Conservation (phyloP, 2,113 vertebrate species). For the Hemiscyllium ocellatum region DNA sequence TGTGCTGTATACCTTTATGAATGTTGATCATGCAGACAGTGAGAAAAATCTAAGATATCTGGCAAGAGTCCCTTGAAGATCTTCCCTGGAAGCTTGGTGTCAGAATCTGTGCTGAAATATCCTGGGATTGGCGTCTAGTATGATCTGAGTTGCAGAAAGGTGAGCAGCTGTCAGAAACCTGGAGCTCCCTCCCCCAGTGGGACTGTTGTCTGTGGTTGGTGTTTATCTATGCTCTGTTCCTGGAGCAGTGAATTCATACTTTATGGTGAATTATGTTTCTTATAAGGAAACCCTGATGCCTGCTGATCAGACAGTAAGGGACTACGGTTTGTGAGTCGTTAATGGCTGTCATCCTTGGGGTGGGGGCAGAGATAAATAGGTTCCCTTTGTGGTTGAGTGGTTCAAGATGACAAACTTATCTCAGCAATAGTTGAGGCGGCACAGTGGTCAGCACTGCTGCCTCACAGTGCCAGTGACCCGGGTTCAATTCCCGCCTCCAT, state of each 20-base stretch:
- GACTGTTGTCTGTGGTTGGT: neutral
- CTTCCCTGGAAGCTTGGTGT: neutral
- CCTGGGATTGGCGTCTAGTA: neutral
- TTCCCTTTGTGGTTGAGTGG: neutral
- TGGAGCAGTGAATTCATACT: neutral
- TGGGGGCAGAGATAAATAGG: neutral
- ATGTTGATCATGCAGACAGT: neutral
- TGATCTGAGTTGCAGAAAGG: neutral
- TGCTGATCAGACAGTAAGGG: neutral
- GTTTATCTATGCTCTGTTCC: neutral
- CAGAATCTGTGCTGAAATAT: neutral
- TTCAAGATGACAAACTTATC: neutral
- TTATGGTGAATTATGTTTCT: neutral
- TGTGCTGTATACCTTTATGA: too few species aligned
- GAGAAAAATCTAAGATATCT: neutral
- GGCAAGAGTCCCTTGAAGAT: neutral
- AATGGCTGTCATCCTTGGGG: neutral
- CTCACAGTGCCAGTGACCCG: too few species aligned
- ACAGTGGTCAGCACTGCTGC: too few species aligned
- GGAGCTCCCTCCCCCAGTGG: neutral
- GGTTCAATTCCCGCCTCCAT: too few species aligned
- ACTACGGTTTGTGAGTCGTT: neutral
- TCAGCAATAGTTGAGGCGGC: too few species aligned
- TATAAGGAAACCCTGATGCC: neutral
- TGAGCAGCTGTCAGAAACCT: neutral